phyloP scores from a whole-genome alignment of 1,140 invertebrate genomes.

The Thaumatotibia leucotreta region DNA sequence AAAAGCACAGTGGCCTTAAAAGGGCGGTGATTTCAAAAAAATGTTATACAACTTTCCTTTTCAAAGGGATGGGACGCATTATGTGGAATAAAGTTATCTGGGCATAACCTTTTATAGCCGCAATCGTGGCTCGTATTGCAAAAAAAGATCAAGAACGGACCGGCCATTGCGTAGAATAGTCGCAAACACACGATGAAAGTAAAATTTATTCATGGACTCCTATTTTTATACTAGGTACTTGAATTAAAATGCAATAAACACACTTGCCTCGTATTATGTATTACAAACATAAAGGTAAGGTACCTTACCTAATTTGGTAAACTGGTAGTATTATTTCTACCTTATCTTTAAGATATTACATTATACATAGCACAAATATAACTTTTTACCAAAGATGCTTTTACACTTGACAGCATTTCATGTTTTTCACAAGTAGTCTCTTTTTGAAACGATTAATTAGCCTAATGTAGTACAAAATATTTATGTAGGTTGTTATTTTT shows the following conservation, averaged over 20 bases:
- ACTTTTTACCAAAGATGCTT: neutral
- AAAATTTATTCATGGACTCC: conserved; percentile 42
- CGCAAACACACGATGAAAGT: conserved; percentile 49
- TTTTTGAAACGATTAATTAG: too few relatives aligned
- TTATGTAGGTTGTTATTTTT: too few relatives aligned
- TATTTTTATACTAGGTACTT: conserved; percentile 16
- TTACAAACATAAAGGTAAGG: neutral
- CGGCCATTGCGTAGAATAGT: conserved; percentile 47
- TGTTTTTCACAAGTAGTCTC: too few relatives aligned
- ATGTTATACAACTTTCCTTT: conserved; percentile 65
- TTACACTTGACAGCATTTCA: too few relatives aligned
- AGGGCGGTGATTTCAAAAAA: conserved; percentile 55
- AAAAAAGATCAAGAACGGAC: conserved; percentile 53
- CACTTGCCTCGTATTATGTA: conserved; percentile 14
- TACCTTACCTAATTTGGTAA: too few relatives aligned
- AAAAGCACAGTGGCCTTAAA: conserved; percentile 53
- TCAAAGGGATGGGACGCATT: conserved; percentile 60
- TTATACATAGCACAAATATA: too few relatives aligned
- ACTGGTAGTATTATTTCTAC: too few relatives aligned
- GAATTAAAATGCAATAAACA: neutral
- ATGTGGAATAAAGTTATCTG: conserved; percentile 67
- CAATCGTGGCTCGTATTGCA: conserved; percentile 42
- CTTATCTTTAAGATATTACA: too few relatives aligned
- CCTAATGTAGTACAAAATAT: too few relatives aligned
- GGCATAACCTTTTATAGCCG: conserved; percentile 58